Conservation (phyloP, 2,888 invertebrate genomes). For the Drosophila flavopinicola region DNA sequence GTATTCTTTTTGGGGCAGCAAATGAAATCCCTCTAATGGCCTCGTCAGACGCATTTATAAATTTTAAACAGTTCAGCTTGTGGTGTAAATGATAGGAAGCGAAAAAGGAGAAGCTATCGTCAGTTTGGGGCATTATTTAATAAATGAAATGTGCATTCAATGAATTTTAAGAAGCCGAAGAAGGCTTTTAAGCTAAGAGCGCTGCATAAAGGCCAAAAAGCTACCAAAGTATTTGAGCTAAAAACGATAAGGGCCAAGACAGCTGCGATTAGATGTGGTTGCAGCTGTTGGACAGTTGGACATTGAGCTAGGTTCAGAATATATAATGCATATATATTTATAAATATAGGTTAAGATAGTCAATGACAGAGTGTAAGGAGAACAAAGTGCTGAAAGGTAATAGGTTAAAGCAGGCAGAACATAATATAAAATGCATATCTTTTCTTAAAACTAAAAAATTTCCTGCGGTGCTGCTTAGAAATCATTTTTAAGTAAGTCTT, state of each 20-base stretch:
- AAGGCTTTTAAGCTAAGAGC: conserved; percentile 17
- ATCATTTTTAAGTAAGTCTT: too few species aligned
- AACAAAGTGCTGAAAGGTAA: too few species aligned
- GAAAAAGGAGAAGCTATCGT: neutral
- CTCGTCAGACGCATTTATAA: conserved; percentile 65
- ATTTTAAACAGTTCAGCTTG: conserved; percentile 66
- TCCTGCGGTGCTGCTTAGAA: too few species aligned
- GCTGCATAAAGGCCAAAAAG: conserved; percentile 2
- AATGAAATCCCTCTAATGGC: conserved; percentile 55
- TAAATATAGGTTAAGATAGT: neutral
- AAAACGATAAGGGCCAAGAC: neutral
- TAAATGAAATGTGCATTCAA: conserved; percentile 67
- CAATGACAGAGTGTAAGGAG: too few species aligned
- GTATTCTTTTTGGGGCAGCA: conserved; percentile 32
- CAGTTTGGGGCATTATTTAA: conserved; percentile 48
- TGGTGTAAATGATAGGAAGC: conserved; percentile 25
- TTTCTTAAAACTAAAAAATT: too few species aligned
- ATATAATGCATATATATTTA: too few species aligned
- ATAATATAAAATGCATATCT: too few species aligned
- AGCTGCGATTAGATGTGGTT: too few species aligned
- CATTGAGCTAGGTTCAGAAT: too few species aligned
- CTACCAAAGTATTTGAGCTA: neutral
- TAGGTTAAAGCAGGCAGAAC: too few species aligned
- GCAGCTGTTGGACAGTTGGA: too few species aligned
- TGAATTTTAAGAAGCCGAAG: conserved; percentile 58